phyloP scores from a whole-genome alignment of 1,140 invertebrate genomes.

The Leptinotarsa defecta region DNA sequence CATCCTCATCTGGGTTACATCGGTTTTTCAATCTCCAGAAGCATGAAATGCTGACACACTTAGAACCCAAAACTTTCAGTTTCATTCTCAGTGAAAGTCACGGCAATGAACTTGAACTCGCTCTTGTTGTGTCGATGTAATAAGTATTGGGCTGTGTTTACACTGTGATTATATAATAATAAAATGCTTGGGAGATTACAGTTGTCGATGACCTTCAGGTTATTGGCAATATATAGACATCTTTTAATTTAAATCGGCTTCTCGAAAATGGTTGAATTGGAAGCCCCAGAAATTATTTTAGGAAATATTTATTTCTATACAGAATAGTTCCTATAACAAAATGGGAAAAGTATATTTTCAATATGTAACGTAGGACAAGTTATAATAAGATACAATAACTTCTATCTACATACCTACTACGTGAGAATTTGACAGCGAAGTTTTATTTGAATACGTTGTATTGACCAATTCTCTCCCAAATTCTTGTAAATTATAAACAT shows the following conservation, averaged over 20 bases:
- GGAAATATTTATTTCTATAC: too few relatives aligned
- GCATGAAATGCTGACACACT: conserved; percentile 2
- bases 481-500: conserved; percentile 28
- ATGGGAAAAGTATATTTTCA: too few relatives aligned
- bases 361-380: too few relatives aligned
- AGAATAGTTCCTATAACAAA: too few relatives aligned
- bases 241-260: too few relatives aligned
- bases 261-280: too few relatives aligned
- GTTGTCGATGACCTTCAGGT: neutral
- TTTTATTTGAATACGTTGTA: neutral
- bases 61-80: neutral
- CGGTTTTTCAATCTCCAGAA: neutral
- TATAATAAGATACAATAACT: too few relatives aligned
- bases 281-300: too few relatives aligned
- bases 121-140: neutral
- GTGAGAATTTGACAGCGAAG: too few relatives aligned
- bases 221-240: neutral
- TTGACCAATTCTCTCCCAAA: neutral
- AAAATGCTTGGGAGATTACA: neutral
- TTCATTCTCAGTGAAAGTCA: neutral
- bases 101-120: neutral
- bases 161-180: neutral
- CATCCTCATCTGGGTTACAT: neutral
- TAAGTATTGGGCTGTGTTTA: neutral
- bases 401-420: too few relatives aligned